These are phyloP conservation scores for Ricordea florida DNA, from an alignment of 92 coral and sea anemone species.

Conservation along the genomic window DNA sequence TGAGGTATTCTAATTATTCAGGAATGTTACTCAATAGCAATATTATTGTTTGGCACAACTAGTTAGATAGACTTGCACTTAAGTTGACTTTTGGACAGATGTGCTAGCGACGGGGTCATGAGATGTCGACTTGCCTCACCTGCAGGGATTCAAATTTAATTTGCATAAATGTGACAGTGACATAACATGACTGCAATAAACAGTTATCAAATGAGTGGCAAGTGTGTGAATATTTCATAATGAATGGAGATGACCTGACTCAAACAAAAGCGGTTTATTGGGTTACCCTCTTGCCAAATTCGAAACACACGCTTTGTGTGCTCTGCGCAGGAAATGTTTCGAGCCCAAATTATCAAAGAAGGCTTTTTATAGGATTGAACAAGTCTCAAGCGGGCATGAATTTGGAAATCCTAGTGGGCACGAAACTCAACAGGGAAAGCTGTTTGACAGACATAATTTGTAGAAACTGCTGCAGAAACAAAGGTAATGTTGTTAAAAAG, in stretches of 20 bases:
- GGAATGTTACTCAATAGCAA: too few relatives aligned
- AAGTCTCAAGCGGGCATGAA: conserved; percentile 20
- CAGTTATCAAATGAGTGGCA: too few relatives aligned
- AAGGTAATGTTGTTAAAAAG: conserved; percentile 7
- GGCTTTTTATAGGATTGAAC: background rate
- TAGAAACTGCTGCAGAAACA: conserved; percentile 17
- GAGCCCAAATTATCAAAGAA: conserved; percentile 7
- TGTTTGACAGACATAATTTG: conserved; percentile 13
- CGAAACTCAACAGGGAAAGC: conserved; percentile 14
- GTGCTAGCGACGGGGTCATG: too few relatives aligned
- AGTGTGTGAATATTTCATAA: too few relatives aligned
- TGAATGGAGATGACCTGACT: conserved; percentile 16
- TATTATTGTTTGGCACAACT: too few relatives aligned
- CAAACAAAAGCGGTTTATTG: conserved; percentile 28
- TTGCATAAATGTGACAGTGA: too few relatives aligned
- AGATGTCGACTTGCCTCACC: too few relatives aligned
- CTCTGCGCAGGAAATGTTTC: conserved; percentile 7
- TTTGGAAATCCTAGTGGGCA: conserved; percentile 13
- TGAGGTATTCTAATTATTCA: too few relatives aligned
- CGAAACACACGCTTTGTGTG: background rate
- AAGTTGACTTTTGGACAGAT: too few relatives aligned
- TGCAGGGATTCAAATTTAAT: too few relatives aligned
- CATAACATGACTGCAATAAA: too few relatives aligned
- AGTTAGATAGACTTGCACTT: too few relatives aligned
- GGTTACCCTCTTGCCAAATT: conserved; percentile 10